These are phyloP conservation scores for Parnassius apollo DNA, from an alignment of 2,888 invertebrate species.

Conservation along the genomic window DNA sequence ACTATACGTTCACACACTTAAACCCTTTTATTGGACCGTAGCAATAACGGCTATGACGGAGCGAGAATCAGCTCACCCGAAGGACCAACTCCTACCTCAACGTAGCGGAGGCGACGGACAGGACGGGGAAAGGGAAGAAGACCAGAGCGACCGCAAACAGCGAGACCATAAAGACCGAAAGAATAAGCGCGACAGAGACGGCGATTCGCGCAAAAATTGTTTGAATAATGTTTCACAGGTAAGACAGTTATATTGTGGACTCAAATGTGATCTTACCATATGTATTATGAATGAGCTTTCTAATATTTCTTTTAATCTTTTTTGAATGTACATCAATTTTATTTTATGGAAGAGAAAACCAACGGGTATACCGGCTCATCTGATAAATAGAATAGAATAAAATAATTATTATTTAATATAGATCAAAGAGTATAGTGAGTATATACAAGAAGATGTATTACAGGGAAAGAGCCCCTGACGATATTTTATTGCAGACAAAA, in stretches of 20 bases:
- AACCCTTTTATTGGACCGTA: constrained; percentile 37
- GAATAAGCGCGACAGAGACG: neutral
- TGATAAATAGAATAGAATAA: neutral
- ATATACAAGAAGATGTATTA: too few relatives aligned
- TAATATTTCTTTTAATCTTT: too few relatives aligned
- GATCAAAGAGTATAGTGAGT: too few relatives aligned
- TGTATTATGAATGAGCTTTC: too few relatives aligned
- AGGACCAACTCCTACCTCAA: constrained; percentile 46
- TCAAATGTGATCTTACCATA: too few relatives aligned
- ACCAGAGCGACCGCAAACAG: constrained; percentile 30
- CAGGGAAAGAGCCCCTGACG: too few relatives aligned
- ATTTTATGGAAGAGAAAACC: too few relatives aligned
- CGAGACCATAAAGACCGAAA: constrained; percentile 5
- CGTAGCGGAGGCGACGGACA: constrained; percentile 56
- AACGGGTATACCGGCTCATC: neutral
- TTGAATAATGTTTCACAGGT: constrained; percentile 14
- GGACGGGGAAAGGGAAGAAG: constrained; percentile 39
- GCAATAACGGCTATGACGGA: constrained; percentile 97
- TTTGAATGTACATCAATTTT: too few relatives aligned
- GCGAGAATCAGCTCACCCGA: constrained; percentile 92
- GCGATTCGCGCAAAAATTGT: neutral
- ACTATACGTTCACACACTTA: neutral
- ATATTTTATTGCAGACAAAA: too few relatives aligned
- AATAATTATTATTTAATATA: too few relatives aligned
- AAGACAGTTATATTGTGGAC: neutral